phyloP scores from a whole-genome alignment of 1,140 invertebrate species.

The Drosophila kanapiae region DNA sequence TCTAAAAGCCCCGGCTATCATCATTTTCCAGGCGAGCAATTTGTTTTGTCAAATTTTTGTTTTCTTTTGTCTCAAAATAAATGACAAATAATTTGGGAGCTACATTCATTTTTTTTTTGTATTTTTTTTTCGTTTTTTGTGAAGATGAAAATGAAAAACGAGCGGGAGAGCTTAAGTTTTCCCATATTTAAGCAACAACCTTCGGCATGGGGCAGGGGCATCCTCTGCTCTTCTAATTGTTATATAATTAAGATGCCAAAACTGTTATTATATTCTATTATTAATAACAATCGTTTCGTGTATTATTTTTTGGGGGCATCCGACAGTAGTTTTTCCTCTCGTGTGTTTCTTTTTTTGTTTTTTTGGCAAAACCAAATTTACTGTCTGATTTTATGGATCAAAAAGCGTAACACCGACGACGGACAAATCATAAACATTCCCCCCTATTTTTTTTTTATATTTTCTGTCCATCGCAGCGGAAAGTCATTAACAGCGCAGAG shows the following conservation, averaged over 20 bases:
- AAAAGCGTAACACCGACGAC: constrained; percentile 74
- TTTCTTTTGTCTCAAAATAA: constrained; percentile 73
- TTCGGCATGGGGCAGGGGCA: constrained; percentile 6
- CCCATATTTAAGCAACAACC: constrained; percentile 29
- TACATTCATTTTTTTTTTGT: constrained; percentile 6
- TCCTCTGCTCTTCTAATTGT: constrained; percentile 63
- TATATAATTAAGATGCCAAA: constrained; percentile 80
- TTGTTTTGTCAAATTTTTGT: constrained; percentile 71
- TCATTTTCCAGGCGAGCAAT: constrained; percentile 63
- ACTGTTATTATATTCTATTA: constrained; percentile 80
- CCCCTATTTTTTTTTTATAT: background rate
- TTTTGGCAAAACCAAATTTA: constrained; percentile 44
- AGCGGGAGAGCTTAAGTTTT: constrained; percentile 22
- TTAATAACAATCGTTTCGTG: constrained; percentile 53
- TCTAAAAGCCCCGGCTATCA: constrained; percentile 27
- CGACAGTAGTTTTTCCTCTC: constrained; percentile 19
- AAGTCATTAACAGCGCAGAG: constrained; percentile 64
- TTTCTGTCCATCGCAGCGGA: constrained; percentile 72
- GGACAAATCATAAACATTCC: constrained; percentile 36
- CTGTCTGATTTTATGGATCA: constrained; percentile 75
- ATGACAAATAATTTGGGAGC: constrained; percentile 62
- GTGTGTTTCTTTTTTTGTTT: constrained; percentile 13
- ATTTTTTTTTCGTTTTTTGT: constrained; percentile 16
- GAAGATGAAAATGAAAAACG: background rate
- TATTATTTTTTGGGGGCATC: constrained; percentile 36